These are phyloP conservation scores for Rhabditoides inermis DNA, from an alignment of 2,888 invertebrate species.

Conservation along the genomic window DNA sequence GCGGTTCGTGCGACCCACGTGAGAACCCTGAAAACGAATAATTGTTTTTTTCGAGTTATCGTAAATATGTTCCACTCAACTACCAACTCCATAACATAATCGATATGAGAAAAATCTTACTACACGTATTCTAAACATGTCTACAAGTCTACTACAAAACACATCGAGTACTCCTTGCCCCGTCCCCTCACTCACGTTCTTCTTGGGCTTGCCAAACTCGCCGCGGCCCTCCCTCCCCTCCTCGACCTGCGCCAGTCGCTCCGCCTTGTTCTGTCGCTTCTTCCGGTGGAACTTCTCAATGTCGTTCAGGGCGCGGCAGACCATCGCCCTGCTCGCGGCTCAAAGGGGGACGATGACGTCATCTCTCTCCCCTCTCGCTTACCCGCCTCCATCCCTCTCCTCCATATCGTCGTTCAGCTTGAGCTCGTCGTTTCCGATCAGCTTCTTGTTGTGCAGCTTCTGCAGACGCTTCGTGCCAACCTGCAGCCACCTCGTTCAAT, in stretches of 20 bases:
- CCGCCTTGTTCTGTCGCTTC: slow-evolving; percentile 69
- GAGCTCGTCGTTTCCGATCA: slow-evolving; percentile 36
- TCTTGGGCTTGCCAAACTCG: slow-evolving; percentile 66
- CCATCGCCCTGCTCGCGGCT: slow-evolving; percentile 46
- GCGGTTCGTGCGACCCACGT: slow-evolving; percentile 86
- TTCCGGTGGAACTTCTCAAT: slow-evolving; percentile 58
- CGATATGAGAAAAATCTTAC: too few species aligned
- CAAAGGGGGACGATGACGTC: slow-evolving; percentile 6
- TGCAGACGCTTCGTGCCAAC: slow-evolving; percentile 40
- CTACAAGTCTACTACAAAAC: too few species aligned
- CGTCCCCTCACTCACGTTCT: slow-evolving; percentile 39
- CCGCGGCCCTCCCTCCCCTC: slow-evolving; percentile 73
- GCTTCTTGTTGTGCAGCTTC: slow-evolving; percentile 25
- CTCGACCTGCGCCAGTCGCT: slow-evolving; percentile 57
- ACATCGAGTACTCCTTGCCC: too few species aligned
- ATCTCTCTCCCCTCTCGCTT: neutral
- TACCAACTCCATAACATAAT: too few species aligned
- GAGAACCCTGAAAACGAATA: slow-evolving; percentile 62
- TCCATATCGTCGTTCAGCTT: slow-evolving; percentile 37
- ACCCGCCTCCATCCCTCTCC: too few species aligned
- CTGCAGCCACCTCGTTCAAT: too few species aligned
- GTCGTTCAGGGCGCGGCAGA: slow-evolving; percentile 53
- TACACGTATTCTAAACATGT: too few species aligned
- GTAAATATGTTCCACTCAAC: too few species aligned
- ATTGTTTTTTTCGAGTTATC: too few species aligned